phyloP scores from a whole-genome alignment of 2,888 invertebrate genomes.

The Lochmaea crataegi region DNA sequence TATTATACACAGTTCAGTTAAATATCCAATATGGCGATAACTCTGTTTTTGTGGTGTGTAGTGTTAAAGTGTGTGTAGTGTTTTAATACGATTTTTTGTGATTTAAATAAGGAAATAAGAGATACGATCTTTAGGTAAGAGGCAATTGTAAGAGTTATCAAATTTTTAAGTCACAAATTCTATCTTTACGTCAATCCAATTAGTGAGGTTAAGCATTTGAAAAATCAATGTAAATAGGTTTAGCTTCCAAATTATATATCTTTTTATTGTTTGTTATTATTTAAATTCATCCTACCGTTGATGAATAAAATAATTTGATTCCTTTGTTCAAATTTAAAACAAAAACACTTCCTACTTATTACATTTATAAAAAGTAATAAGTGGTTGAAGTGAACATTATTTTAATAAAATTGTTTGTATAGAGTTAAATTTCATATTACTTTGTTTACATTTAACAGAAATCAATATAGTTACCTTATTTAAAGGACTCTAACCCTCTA shows the following conservation, averaged over 20 bases:
- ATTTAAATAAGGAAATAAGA: conserved; percentile 31
- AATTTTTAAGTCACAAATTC: conserved; percentile 14
- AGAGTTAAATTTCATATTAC: neutral
- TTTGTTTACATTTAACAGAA: conserved; percentile 30
- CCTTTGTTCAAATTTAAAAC: neutral
- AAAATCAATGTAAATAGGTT: conserved; percentile 29
- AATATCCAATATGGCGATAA: conserved; percentile 54
- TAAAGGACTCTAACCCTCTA: conserved; percentile 36
- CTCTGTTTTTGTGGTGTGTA: conserved; percentile 46
- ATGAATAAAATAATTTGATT: conserved; percentile 1
- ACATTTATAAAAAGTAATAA: neutral
- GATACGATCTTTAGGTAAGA: conserved; percentile 16
- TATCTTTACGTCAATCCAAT: conserved; percentile 16
- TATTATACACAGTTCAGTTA: conserved; percentile 37
- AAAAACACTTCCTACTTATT: neutral
- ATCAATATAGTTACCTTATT: conserved; percentile 40
- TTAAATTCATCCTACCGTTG: neutral
- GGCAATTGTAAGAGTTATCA: conserved; percentile 7
- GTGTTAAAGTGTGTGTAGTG: conserved; percentile 38
- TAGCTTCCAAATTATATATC: conserved; percentile 13
- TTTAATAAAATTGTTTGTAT: neutral
- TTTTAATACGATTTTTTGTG: conserved; percentile 29
- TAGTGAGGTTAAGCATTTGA: conserved; percentile 32
- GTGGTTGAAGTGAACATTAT: neutral
- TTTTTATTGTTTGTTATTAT: conserved; percentile 15